phyloP scores from a whole-genome alignment of 2,797 vertebrate genomes.

The Enteromius argenteus region DNA sequence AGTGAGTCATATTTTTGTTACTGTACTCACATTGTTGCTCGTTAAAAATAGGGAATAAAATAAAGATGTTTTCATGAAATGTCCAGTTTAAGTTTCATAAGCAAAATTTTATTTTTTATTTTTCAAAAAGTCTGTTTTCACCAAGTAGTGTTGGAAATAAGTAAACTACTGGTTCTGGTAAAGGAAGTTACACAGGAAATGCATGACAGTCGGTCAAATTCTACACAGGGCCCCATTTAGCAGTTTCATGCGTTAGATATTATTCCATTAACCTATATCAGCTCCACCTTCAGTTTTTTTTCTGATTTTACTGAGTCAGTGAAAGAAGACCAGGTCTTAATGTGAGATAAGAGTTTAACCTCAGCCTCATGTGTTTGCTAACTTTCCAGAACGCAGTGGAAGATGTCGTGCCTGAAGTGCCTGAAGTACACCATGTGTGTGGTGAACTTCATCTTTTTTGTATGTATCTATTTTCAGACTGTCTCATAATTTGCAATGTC shows the following conservation, averaged over 20 bases:
- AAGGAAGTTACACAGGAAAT: slow-evolving; percentile 51
- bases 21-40: neutral
- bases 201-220: neutral
- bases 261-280: neutral
- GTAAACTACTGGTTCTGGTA: neutral
- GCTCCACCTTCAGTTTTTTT: slow-evolving; percentile 1
- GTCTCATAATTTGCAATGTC: neutral
- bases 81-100: neutral
- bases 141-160: neutral
- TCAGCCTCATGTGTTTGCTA: neutral
- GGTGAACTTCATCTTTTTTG: slow-evolving; percentile 82
- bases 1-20: neutral
- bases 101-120: no score
- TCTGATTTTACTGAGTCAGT: neutral
- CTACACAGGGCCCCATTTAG: neutral
- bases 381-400: slow-evolving; percentile 58
- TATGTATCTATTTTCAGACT: slow-evolving; percentile 65
- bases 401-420: slow-evolving; percentile 82
- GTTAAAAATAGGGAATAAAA: neutral
- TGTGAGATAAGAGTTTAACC: neutral
- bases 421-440: slow-evolving; percentile 82
- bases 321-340: neutral
- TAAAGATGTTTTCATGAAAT: neutral
- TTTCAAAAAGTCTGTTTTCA: neutral
- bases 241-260: neutral